Percentiles rank a stretch among this genome's conserved stretches.
These are phyloP conservation scores for Pyrrhosoma nymphula DNA, from an alignment of 2,888 invertebrate species.

Conservation along the genomic window DNA sequence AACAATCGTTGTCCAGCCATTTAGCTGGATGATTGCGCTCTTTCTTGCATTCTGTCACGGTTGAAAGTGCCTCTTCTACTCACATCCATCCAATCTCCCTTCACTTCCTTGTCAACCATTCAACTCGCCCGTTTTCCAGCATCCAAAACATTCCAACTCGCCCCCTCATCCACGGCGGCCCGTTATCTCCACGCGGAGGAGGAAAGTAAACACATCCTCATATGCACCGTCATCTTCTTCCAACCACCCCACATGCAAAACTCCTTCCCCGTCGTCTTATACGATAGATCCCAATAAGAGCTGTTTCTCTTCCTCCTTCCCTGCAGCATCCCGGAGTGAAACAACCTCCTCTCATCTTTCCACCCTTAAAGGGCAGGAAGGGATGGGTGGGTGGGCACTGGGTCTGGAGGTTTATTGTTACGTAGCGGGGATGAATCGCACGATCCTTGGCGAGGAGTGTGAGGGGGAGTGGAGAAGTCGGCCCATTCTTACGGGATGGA, in stretches of 20 bases:
- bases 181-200: not conserved
- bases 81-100: not conserved
- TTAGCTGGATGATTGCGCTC: not conserved
- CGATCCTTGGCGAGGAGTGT: not conserved
- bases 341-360: not conserved
- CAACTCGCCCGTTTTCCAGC: not conserved
- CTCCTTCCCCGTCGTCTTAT: not conserved
- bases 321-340: not conserved
- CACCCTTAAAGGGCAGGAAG: not conserved
- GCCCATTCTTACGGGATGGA: too few species aligned
- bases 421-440: slow-evolving; percentile 22
- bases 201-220: not conserved
- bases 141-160: not conserved
- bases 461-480: too few species aligned
- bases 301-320: not conserved
- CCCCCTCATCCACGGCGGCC: not conserved
- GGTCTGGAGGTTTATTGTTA: slow-evolving; percentile 8
- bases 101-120: not conserved
- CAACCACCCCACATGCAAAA: not conserved
- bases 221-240: not conserved
- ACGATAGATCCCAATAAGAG: slow-evolving; percentile 1
- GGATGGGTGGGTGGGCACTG: not conserved
- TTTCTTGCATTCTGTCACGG: not conserved
- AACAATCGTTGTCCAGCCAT: not conserved
- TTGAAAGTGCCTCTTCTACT: not conserved